A percentile compares a stretch with the other conserved stretches of the same genome.
phyloP scores from a whole-genome alignment of 2,113 vertebrate genomes.

The Aptenodytes forsteri region DNA sequence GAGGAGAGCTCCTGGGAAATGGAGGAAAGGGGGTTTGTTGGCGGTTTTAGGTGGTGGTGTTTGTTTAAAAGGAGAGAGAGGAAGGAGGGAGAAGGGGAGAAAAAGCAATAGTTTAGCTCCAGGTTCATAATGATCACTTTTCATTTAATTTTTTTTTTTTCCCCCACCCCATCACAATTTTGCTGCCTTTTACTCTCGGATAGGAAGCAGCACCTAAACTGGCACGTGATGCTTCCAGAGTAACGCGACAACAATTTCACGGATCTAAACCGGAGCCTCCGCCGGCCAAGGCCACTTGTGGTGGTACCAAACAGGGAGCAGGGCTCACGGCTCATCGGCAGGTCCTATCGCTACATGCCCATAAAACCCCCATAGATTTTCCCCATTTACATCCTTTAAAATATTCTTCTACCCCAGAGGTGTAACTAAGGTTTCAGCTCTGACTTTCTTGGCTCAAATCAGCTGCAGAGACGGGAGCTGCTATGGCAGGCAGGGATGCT shows the following conservation, averaged over 20 bases:
- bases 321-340: background rate
- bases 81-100: conserved; percentile 63
- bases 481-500: background rate
- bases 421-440: background rate
- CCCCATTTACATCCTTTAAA: background rate
- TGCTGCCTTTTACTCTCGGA: background rate
- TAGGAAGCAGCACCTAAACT: background rate
- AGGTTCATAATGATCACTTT: background rate
- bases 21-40: conserved; percentile 34
- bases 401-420: background rate
- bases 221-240: background rate
- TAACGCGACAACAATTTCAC: fast-evolving
- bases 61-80: conserved; percentile 14
- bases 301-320: background rate
- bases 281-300: background rate
- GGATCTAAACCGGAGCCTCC: no score
- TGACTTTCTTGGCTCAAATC: background rate
- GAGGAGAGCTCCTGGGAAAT: conserved; percentile 89
- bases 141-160: background rate
- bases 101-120: conserved; percentile 77
- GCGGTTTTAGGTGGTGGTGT: background rate
- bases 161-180: background rate
- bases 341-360: fast-evolving
- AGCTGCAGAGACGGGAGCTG: background rate
- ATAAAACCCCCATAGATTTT: fast-evolving